These are phyloP conservation scores for Notiomystis cincta DNA, from an alignment of 2,113 vertebrate species.

Conservation along the genomic window DNA sequence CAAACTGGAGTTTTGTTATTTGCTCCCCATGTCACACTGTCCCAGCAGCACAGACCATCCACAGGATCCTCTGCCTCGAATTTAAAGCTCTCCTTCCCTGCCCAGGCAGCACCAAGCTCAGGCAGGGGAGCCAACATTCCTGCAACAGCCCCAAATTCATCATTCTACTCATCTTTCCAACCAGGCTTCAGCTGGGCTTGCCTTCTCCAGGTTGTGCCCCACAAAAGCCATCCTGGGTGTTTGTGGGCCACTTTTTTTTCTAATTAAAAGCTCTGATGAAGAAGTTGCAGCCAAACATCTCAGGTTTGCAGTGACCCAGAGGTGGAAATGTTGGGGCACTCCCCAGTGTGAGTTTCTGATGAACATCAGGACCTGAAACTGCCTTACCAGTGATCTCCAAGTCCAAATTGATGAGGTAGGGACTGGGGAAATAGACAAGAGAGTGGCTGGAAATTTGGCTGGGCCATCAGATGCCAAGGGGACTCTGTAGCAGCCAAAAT, in stretches of 20 bases:
- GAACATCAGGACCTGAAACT: not conserved
- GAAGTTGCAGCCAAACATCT: too few species aligned
- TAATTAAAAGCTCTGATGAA: not conserved
- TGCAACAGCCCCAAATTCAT: not conserved
- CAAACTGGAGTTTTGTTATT: not conserved
- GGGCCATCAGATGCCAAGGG: not conserved
- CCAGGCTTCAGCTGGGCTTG: not conserved
- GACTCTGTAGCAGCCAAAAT: not conserved
- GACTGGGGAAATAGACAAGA: not conserved
- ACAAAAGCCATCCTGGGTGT: not conserved
- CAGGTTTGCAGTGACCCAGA: not conserved
- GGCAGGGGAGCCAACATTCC: not conserved
- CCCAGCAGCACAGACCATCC: not conserved
- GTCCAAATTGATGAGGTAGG: rapidly evolving
- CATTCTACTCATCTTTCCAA: not conserved
- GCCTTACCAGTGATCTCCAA: not conserved
- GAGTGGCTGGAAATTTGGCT: not conserved
- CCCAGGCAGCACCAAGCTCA: rapidly evolving
- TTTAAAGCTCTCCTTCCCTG: not conserved
- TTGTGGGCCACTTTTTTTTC: not conserved
- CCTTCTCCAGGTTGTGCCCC: not conserved
- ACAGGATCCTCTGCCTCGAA: not conserved
- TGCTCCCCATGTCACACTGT: not conserved
- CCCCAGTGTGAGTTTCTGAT: not conserved
- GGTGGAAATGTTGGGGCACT: not conserved